phyloP scores from a whole-genome alignment of 2,113 vertebrate genomes.

The Xiphophorus maculatus region DNA sequence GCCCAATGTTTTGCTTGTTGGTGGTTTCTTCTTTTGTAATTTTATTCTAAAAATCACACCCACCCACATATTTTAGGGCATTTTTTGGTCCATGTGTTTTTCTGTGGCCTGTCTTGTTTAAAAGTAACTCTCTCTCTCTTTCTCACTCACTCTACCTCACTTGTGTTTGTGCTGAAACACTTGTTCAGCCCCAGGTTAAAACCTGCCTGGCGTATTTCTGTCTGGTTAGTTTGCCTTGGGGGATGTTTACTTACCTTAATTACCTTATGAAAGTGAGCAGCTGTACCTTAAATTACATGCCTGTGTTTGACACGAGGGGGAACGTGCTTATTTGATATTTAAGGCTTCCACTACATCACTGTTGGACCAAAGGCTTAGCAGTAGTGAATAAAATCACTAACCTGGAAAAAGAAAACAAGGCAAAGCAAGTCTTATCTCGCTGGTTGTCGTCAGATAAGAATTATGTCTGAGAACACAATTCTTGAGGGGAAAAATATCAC shows the following conservation, averaged over 20 bases:
- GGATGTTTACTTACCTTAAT: slow-evolving; percentile 38
- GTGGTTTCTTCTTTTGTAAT: slow-evolving; percentile 20
- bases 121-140: slow-evolving; percentile 9
- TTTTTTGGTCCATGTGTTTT: slow-evolving; percentile 5
- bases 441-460: slow-evolving; percentile 6
- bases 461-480: slow-evolving; percentile 1
- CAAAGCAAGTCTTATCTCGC: neutral
- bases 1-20: slow-evolving; percentile 14
- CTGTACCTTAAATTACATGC: slow-evolving; percentile 53
- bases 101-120: slow-evolving; percentile 36
- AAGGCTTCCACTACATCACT: slow-evolving; percentile 28
- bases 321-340: slow-evolving; percentile 36
- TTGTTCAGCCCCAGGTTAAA: slow-evolving; percentile 52
- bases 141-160: neutral
- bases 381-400: slow-evolving; percentile 8
- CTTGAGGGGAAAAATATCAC: neutral
- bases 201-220: slow-evolving; percentile 42
- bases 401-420: neutral
- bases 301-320: slow-evolving; percentile 31
- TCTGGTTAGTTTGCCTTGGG: slow-evolving; percentile 41
- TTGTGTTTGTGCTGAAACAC: slow-evolving; percentile 36
- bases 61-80: slow-evolving; percentile 12
- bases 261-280: slow-evolving; percentile 28
- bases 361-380: neutral
- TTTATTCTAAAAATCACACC: slow-evolving; percentile 3